A percentile compares a stretch with the other conserved stretches of the same genome.
Evolutionary conservation across 2,888 invertebrate genomes (phyloP).

Genomic region (Sepiola atlantica): DNA sequence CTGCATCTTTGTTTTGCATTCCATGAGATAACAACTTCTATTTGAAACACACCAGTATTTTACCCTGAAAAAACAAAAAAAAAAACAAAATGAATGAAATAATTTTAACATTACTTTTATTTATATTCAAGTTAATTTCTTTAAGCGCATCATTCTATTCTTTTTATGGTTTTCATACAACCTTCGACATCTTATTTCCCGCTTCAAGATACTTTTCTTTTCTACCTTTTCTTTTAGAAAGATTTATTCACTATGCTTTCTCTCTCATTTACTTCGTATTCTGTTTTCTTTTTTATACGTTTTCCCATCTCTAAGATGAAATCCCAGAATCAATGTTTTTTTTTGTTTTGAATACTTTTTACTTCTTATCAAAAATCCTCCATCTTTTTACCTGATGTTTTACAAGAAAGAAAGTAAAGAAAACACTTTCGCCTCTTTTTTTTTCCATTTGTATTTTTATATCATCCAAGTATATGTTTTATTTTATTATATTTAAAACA

Average conservation of each 20-base stretch:
- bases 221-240: neutral
- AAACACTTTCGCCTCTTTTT: neutral
- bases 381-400: neutral
- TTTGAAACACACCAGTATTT: neutral
- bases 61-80: neutral
- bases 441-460: neutral
- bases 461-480: neutral
- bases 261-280: neutral
- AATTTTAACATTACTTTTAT: constrained; percentile 12
- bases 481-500: neutral
- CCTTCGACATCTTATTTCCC: neutral
- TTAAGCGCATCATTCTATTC: neutral
- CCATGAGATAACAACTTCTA: neutral
- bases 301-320: neutral
- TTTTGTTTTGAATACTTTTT: neutral
- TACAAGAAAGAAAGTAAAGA: too few species aligned
- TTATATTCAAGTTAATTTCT: constrained; percentile 32
- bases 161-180: neutral
- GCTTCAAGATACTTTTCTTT: neutral
- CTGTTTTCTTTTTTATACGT: neutral
- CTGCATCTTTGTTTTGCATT: neutral
- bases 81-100: neutral
- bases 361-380: neutral
- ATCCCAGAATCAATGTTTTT: neutral
- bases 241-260: neutral